phyloP scores from a whole-genome alignment of 1,140 invertebrate genomes.

The Matsumurasca onukii region DNA sequence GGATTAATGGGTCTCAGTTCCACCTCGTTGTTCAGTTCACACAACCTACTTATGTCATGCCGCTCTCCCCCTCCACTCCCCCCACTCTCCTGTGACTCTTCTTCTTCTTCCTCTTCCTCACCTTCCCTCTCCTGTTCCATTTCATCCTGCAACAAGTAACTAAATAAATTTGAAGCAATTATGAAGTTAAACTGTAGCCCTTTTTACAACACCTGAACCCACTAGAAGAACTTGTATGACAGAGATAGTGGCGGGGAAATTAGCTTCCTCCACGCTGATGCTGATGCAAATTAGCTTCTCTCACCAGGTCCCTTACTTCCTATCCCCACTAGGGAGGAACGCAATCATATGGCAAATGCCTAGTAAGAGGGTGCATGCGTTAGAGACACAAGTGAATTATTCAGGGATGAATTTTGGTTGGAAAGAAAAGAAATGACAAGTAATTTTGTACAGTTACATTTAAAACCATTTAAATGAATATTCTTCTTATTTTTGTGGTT shows the following conservation, averaged over 20 bases:
- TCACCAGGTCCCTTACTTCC: neutral
- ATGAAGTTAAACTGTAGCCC: neutral
- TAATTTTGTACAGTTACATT: no score
- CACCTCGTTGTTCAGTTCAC: conserved; percentile 8
- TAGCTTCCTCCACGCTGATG: neutral
- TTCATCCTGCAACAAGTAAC: conserved; percentile 44
- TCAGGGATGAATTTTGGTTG: no score
- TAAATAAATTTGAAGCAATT: neutral
- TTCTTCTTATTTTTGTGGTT: no score
- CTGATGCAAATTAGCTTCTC: neutral
- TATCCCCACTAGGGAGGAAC: neutral
- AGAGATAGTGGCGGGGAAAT: neutral
- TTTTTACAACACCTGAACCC: neutral
- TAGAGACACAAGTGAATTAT: no score
- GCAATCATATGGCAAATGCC: neutral
- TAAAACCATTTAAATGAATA: no score
- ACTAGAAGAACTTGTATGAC: neutral
- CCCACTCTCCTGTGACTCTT: neutral
- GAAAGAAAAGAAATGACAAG: no score
- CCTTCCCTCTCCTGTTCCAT: neutral
- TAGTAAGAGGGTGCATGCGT: no score
- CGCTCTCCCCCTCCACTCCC: neutral
- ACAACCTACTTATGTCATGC: neutral
- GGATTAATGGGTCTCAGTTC: conserved; percentile 5
- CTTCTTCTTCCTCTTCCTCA: neutral